phyloP scores from a whole-genome alignment of 2,888 invertebrate genomes.

The Aethes cnicana region DNA sequence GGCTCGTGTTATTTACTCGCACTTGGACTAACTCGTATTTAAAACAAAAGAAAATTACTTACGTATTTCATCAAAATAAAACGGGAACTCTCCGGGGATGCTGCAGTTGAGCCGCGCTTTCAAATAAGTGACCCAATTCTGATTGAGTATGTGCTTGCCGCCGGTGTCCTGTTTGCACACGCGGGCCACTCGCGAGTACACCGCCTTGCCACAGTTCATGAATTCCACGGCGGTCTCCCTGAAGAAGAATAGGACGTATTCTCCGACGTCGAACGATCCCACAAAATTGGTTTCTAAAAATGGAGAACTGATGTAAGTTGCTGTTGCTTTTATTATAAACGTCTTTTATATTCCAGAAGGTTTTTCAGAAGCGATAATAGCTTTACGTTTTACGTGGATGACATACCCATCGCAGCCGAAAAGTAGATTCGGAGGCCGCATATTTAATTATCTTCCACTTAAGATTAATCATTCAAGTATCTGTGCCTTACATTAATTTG shows the following conservation, averaged over 20 bases:
- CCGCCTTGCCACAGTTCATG: conserved; percentile 86
- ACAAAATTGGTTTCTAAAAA: conserved; percentile 87
- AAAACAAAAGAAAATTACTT: conserved; percentile 50
- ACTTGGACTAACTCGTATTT: background rate
- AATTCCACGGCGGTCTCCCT: conserved; percentile 87
- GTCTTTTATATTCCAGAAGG: too few relatives aligned
- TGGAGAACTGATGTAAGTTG: too few relatives aligned
- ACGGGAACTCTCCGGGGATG: conserved; percentile 88
- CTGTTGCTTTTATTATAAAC: too few relatives aligned
- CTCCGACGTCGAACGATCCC: conserved; percentile 86
- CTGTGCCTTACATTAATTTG: too few relatives aligned
- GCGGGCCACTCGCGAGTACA: conserved; percentile 88
- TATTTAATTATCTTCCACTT: too few relatives aligned
- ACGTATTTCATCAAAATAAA: conserved; percentile 89
- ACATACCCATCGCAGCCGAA: too few relatives aligned
- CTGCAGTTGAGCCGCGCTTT: conserved; percentile 87
- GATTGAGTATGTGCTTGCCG: conserved; percentile 84
- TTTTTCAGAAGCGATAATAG: too few relatives aligned
- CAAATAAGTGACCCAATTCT: conserved; percentile 86
- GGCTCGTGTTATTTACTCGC: background rate
- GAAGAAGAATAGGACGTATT: conserved; percentile 88
- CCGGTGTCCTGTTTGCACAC: conserved; percentile 88
- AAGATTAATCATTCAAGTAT: too few relatives aligned
- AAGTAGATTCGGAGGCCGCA: too few relatives aligned
- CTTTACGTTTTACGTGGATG: too few relatives aligned